These are phyloP conservation scores for Zenarchopterus dispar DNA, from an alignment of 2,797 vertebrate species.

Conservation along the genomic window DNA sequence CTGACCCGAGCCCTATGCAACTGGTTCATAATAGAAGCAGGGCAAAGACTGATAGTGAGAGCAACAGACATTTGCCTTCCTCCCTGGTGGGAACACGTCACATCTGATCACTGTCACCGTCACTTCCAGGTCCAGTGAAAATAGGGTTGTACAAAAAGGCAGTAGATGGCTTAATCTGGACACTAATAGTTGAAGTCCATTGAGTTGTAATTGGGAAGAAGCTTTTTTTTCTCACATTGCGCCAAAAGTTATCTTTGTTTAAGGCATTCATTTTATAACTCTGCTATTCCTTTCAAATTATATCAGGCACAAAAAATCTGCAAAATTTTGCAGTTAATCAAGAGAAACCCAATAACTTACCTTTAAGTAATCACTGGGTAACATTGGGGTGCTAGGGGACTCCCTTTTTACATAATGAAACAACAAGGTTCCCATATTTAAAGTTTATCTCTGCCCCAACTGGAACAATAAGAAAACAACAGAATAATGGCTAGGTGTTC, in stretches of 20 bases:
- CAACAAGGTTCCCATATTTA: background rate
- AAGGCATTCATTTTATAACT: conserved; percentile 2
- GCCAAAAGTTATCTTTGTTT: background rate
- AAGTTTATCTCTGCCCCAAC: background rate
- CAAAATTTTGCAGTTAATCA: background rate
- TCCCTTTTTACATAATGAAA: conserved; percentile 5
- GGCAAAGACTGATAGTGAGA: conserved; percentile 54
- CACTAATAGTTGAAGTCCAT: conserved; percentile 34
- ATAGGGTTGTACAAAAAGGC: conserved; percentile 35
- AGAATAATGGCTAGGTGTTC: conserved; percentile 14
- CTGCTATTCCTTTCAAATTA: conserved; percentile 8
- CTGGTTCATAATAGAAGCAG: conserved; percentile 71
- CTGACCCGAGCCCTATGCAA: conserved; percentile 76
- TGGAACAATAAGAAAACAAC: conserved; percentile 27
- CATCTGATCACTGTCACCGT: conserved; percentile 69
- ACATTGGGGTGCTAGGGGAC: too few relatives aligned
- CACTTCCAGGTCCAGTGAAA: conserved; percentile 49
- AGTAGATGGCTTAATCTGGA: conserved; percentile 28
- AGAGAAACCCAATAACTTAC: background rate
- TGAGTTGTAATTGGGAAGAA: conserved; percentile 28
- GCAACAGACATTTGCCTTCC: conserved; percentile 69
- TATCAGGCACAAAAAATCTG: background rate
- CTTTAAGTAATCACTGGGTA: conserved; percentile 4
- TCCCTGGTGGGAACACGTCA: conserved; percentile 74
- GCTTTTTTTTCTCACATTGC: conserved; percentile 3